Base-by-base conservation (phyloP, 1,140 invertebrate genomes). In the Drosophila equinoxialis region DNA sequence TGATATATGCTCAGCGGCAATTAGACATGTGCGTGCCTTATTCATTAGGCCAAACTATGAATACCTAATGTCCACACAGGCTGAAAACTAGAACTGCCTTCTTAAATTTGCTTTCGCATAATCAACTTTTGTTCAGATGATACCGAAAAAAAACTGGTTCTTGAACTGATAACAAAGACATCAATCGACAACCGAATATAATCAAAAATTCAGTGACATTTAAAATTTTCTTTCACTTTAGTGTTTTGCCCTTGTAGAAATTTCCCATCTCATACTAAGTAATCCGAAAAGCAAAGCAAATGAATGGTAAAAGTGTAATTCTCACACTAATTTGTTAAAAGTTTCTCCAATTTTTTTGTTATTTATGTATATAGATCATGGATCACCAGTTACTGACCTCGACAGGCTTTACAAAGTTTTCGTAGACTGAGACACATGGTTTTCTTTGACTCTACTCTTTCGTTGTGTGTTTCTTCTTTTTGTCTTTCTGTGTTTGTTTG, bases 341-440 rank as follows among this genome's bases (percentile, higher is more conserved):
- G 10, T 37, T 37, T 11, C 10, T 37, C 7, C 35, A 37, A 37
- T 10, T 37, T 3, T 3, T 37, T 35, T 35, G 1, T 35, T 23
- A n/a, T 26, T 45, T 39, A 61, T 39, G 13, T 37, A 13, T 42
- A 59, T 14, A 58, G 33, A 54, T 7, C 33, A 30, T 41, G 11
- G n/a, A 13, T 42, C 26, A 20, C 8, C 3, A n/a, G 26, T 42
- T 81, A 85, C 81, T 77, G 75, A 85, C 82, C 82, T 85, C 83
- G 79, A 73, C 82, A 85, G 55, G 68, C 68, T 76, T 82, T 58
- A 51, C 75, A 85, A 23, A 85, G 66, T 72, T 85, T 87, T n/a
- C 79, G 63, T 64, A 85, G 55, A 60, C 74, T 82, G 3, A 85
- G 74, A 60, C 81, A 85, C 81, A 85, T 85, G 69, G 71, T 84